These are phyloP conservation scores for Coregonus clupeaformis DNA, from an alignment of 2,113 vertebrate genomes.

Conservation along the genomic window DNA sequence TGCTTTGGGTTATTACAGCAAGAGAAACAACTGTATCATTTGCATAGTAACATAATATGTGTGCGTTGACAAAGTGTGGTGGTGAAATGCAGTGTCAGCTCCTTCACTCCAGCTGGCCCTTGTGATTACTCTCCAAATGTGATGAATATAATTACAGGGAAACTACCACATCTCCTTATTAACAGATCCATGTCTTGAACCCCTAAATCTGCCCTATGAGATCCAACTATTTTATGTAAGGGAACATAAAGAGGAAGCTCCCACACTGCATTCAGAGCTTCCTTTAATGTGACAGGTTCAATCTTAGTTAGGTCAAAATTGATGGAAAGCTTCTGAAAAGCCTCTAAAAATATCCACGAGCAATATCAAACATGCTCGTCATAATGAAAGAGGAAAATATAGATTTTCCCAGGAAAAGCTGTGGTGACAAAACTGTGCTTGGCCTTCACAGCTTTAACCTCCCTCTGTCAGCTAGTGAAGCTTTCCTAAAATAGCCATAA, in stretches of 20 bases:
- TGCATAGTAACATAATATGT: not conserved
- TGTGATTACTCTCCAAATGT: not conserved
- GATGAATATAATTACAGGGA: no score
- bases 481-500: conserved; percentile 24
- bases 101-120: not conserved
- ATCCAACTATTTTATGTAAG: no score
- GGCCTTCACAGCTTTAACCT: conserved; percentile 9
- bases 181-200: no score
- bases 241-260: not conserved
- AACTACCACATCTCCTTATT: no score
- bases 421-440: conserved; percentile 20
- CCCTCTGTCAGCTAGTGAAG: conserved; percentile 25
- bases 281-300: conserved; percentile 21
- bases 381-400: conserved; percentile 11
- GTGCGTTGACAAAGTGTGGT: not conserved
- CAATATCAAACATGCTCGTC: conserved; percentile 42
- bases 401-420: not conserved
- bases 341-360: conserved; percentile 34
- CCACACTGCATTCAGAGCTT: not conserved
- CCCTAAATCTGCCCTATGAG: no score
- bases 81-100: not conserved
- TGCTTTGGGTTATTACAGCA: conserved; percentile 38
- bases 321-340: conserved; percentile 37
- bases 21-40: conserved; percentile 17
- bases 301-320: conserved; percentile 44